These are phyloP conservation scores for Phacellophora camtschatica DNA, from an alignment of 30 jellyfish, hydroid and myxozoan species.

Conservation along the genomic window DNA sequence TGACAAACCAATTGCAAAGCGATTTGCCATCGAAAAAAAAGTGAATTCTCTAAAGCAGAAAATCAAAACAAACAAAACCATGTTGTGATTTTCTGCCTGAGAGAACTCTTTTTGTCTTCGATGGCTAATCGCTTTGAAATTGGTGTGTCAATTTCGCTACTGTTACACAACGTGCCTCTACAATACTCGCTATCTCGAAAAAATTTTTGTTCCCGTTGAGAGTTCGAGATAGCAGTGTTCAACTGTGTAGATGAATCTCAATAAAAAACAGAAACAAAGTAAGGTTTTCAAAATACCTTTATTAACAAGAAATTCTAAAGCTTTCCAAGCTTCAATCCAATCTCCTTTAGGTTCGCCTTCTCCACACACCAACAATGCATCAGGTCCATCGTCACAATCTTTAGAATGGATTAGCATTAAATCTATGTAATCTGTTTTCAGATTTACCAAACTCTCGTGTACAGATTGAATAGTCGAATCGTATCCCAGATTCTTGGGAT, in stretches of 20 bases:
- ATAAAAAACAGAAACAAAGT: background rate
- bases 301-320: slow-evolving; percentile 55
- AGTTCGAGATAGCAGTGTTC: no score
- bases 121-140: no score
- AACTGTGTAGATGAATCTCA: background rate
- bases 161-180: no score
- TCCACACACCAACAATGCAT: slow-evolving; percentile 64
- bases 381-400: slow-evolving; percentile 72
- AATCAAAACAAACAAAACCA: no score
- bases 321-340: slow-evolving; percentile 81
- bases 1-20: no score
- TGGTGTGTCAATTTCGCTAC: no score
- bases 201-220: no score
- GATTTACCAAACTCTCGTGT: slow-evolving; percentile 52
- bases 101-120: no score
- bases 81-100: no score
- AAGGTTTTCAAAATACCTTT: slow-evolving; percentile 37
- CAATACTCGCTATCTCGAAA: no score
- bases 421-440: slow-evolving; percentile 69
- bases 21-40: no score
- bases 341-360: slow-evolving; percentile 68
- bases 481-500: slow-evolving; percentile 70
- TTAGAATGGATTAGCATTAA: slow-evolving; percentile 71
- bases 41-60: no score
- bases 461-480: slow-evolving; percentile 56